These are phyloP conservation scores for Stenodema calcarata DNA, from an alignment of 2,888 invertebrate genomes.

Conservation along the genomic window DNA sequence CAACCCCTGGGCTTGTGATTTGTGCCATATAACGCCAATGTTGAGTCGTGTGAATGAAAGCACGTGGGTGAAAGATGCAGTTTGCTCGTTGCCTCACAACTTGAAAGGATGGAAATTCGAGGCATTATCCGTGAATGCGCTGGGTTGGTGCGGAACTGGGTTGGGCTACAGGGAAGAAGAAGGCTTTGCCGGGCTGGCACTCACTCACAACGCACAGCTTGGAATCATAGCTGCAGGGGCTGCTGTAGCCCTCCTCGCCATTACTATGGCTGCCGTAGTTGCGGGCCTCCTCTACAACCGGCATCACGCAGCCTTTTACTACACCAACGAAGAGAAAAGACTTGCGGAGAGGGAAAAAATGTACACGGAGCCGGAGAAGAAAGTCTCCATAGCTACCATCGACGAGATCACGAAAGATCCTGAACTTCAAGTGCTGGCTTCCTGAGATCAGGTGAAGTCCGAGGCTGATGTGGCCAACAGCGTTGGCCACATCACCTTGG, in stretches of 20 bases:
- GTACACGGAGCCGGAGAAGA: slow-evolving; percentile 55
- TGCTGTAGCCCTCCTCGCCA: slow-evolving; percentile 66
- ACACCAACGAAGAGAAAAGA: slow-evolving; percentile 78
- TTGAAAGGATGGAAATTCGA: slow-evolving; percentile 64
- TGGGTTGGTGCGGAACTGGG: slow-evolving; percentile 64
- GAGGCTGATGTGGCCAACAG: slow-evolving; percentile 52
- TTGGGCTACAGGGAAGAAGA: slow-evolving; percentile 66
- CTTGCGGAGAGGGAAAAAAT: slow-evolving; percentile 59
- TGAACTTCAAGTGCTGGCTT: slow-evolving; percentile 58
- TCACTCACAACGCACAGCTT: slow-evolving; percentile 57
- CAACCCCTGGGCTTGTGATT: slow-evolving; percentile 75
- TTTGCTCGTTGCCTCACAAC: slow-evolving; percentile 66
- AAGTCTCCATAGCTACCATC: slow-evolving; percentile 58
- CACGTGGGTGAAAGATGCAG: slow-evolving; percentile 63
- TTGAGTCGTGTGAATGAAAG: slow-evolving; percentile 67
- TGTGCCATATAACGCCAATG: slow-evolving; percentile 69
- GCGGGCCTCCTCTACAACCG: slow-evolving; percentile 72
- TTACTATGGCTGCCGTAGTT: slow-evolving; percentile 63
- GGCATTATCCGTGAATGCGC: slow-evolving; percentile 57
- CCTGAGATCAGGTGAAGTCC: slow-evolving; percentile 57
- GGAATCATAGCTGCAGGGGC: slow-evolving; percentile 62
- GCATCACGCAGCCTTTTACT: slow-evolving; percentile 75
- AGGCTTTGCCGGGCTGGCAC: slow-evolving; percentile 60
- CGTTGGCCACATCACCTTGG: slow-evolving; percentile 53
- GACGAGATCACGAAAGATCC: slow-evolving; percentile 59